phyloP scores from a whole-genome alignment of 2,113 vertebrate genomes.

The Pteropus alecto region DNA sequence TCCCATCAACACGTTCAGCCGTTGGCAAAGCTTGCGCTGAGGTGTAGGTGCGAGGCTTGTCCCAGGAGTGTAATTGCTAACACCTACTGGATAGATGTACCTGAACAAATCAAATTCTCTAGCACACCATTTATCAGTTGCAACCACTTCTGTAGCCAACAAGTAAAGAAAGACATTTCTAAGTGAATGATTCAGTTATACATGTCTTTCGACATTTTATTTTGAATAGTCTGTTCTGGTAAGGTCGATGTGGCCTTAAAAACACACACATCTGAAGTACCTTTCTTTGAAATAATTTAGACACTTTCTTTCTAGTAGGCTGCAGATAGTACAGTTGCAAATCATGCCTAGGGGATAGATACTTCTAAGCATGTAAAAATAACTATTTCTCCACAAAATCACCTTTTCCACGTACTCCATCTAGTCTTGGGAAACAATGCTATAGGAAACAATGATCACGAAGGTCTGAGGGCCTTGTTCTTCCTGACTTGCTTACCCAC shows the following conservation, averaged over 20 bases:
- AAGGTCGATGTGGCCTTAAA: constrained; percentile 37
- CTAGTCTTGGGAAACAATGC: neutral
- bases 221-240: constrained; percentile 25
- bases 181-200: constrained; percentile 16
- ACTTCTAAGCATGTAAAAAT: constrained; percentile 40
- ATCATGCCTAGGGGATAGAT: constrained; percentile 2
- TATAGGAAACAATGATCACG: neutral
- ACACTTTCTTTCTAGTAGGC: neutral
- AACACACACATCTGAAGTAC: constrained; percentile 32
- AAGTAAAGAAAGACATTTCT: constrained; percentile 65
- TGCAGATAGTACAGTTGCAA: constrained; percentile 46
- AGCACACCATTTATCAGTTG: constrained; percentile 55
- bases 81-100: neutral
- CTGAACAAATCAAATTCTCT: constrained; percentile 37
- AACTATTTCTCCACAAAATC: constrained; percentile 26
- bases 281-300: constrained; percentile 37
- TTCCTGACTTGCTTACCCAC: neutral
- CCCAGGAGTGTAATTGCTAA: constrained; percentile 19
- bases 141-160: constrained; percentile 15
- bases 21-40: neutral
- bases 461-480: neutral
- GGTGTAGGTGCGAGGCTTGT: constrained; percentile 22
- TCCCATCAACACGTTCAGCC: constrained; percentile 34
- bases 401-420: neutral
- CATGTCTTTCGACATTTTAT: constrained; percentile 39